Evolutionary conservation across 64 coral and sea anemone species (phyloP), one percentile per base, ranked within the genome.

Genomic region (Actinia equina): DNA sequence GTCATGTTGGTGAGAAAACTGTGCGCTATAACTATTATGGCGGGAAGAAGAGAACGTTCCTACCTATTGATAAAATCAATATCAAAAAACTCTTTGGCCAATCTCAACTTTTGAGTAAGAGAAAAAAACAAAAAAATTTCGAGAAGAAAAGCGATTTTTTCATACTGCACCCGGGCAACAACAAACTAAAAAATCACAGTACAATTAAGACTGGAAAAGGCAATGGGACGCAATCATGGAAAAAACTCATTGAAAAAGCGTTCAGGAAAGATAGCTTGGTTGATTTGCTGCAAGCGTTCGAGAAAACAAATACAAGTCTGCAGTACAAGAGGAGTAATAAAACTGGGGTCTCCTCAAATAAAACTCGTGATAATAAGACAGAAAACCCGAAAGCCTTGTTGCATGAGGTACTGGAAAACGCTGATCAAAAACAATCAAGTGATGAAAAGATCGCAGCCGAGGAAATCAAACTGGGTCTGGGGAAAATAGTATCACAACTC

Each of bases 201-300:
- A 23, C 63, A n/a, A 74, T 37, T 37, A 37, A 3, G 25, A 15
- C 10, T 14, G 14, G 41, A 74, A 74, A 41, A 13, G 69, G 10
- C 69, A 18, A 14, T 74, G 6, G 26, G 41, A 14, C 9, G 1
- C 69, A 74, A 41, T 8, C 26, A 10, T 25, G 23, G 69, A 74
- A 74, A 74, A 74, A 41, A 14, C 41, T 7, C 26, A 41, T 14
- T 74, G 25, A 25, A 74, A 27, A 52, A 3, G 78, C 78, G 52
- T 43, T 81, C 14, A 81, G 15, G 78, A 81, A 81, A 81, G 78
- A 81, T 44, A 52, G 78, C 49, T 52, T 81, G 22, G 78, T 52
- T 18, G 19, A 52, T 49, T 81, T 81, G 22, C 23, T 81, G 22
- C 78, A 81, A 52, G 78, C 43, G 5, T 20, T 49, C 49, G 17